Evolutionary conservation across 2,888 invertebrate genomes (phyloP).

Genomic region (Cephus nigrinus): DNA sequence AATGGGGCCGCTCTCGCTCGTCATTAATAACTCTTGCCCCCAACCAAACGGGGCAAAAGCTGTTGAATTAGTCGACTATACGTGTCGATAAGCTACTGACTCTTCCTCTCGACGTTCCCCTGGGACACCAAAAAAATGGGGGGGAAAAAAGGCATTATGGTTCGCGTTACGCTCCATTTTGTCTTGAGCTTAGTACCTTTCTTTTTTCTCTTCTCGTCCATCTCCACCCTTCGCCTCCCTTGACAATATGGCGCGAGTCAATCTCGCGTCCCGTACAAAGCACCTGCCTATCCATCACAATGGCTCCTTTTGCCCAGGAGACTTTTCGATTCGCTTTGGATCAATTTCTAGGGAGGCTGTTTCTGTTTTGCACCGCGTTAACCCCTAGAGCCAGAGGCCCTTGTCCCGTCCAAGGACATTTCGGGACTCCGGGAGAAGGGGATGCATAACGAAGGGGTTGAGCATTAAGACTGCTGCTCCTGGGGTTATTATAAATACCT

Average conservation of each 20-base stretch:
- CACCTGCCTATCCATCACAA: not conserved
- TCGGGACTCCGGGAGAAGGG: conserved; percentile 5
- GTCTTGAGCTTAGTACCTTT: not conserved
- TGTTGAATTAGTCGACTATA: not conserved
- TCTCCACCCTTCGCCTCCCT: not conserved
- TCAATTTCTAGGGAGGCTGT: not conserved
- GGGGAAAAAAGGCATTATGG: not conserved
- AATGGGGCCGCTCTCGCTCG: conserved; percentile 28
- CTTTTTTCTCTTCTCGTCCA: not conserved
- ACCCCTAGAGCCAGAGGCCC: conserved; percentile 16
- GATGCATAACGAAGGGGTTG: conserved; percentile 20
- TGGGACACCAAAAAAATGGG: not conserved
- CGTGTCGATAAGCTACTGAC: not conserved
- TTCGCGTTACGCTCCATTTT: not conserved
- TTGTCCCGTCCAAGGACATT: conserved; percentile 22
- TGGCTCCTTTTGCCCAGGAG: not conserved
- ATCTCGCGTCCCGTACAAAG: not conserved
- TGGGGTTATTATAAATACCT: conserved; percentile 25
- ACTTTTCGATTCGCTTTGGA: not conserved
- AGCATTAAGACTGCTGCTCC: conserved; percentile 21
- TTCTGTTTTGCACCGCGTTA: conserved; percentile 10
- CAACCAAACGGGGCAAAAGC: not conserved
- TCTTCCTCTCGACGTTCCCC: not conserved
- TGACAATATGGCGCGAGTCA: not conserved
- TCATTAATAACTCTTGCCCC: conserved; percentile 39